Evolutionary conservation across 2,888 invertebrate species (phyloP), one percentile per base, ranked within the genome.

Genomic region (Geotrupes spiniger): DNA sequence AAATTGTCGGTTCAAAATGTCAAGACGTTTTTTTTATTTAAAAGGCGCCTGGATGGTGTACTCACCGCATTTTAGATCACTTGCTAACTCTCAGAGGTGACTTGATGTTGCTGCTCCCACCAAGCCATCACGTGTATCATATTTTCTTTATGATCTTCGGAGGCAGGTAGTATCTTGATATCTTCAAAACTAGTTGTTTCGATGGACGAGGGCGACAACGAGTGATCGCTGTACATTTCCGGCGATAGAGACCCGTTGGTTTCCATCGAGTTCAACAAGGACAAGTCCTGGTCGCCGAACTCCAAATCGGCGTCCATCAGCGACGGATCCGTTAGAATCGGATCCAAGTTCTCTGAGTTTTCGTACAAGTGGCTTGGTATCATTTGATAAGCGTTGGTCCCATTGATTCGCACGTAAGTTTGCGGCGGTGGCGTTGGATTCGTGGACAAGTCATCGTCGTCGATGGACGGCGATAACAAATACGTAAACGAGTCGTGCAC

Each of bases 341-440:
- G 64, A 36, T 72, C 71, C 25, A 68, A 53, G 55, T 79, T 79
- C 58, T 84, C 84, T 51, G 82, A 82, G 65, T 84, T 81, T 51
- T 82, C 82, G 48, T 83, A 81, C 41, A 78, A 67, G 40, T 77
- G 76, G 6, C 78, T 76, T 5, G 81, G 76, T 9, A 84, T 77
- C 54, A 85, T 65, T 59, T 85, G 84, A 62, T 83, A 85, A 2
- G 79, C 75, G 65, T 83, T 83, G 4, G 79, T 75, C 2, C 78
- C 76, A 38, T 80, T 78, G 42, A 85, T 72, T 56, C 82, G 76
- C 25, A 82, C 72, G 60, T 82, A 84, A 1, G 39, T 36, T 36
- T 73, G 76, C 1, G 78, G 76, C 41, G 82, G 68, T 52, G 76
- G 75, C 2, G 73, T 71, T 9, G 78, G 61, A 4, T 76, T 68